A percentile compares a stretch with the other conserved stretches of the same genome.
Conservation (phyloP, 2,797 vertebrate species). For the Anableps anableps region DNA sequence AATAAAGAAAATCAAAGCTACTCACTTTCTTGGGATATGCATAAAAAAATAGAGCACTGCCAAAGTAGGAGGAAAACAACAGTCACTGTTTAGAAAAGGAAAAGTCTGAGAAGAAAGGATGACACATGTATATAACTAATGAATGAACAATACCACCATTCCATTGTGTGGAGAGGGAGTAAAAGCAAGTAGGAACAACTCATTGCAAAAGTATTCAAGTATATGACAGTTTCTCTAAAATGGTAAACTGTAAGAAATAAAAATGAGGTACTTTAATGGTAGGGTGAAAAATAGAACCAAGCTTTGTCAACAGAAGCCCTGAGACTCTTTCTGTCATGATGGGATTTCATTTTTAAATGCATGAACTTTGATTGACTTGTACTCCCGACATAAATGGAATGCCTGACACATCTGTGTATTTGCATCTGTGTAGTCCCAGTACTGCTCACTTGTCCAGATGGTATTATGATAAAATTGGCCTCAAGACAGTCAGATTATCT, state of each 20-base stretch:
- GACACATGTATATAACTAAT: slow-evolving; percentile 15
- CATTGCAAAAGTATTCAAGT: slow-evolving; percentile 21
- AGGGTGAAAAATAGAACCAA: background rate
- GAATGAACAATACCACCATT: slow-evolving; percentile 3
- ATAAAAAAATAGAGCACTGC: slow-evolving; percentile 18
- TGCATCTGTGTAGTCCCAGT: background rate
- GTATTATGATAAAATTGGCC: background rate
- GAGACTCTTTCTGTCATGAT: background rate
- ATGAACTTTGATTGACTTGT: background rate
- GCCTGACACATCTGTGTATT: background rate
- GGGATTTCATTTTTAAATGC: background rate
- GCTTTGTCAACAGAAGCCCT: background rate
- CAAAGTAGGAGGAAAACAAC: slow-evolving; percentile 16
- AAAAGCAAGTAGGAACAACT: slow-evolving; percentile 14
- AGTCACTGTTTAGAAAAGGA: slow-evolving; percentile 26
- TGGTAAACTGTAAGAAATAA: background rate
- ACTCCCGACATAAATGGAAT: background rate
- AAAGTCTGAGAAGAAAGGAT: slow-evolving; percentile 19
- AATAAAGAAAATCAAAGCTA: slow-evolving; percentile 27
- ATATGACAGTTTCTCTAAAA: slow-evolving; percentile 28
- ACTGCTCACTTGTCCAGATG: too few species aligned
- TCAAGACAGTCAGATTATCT: background rate
- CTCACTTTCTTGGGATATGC: slow-evolving; percentile 22
- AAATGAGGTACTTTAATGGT: background rate
- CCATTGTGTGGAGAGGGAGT: background rate